A percentile compares a stretch with the other conserved stretches of the same genome.
Conservation (phyloP, 37 sponge, comb jelly and placozoan genomes). For the Diacarnus erythraeanus region DNA sequence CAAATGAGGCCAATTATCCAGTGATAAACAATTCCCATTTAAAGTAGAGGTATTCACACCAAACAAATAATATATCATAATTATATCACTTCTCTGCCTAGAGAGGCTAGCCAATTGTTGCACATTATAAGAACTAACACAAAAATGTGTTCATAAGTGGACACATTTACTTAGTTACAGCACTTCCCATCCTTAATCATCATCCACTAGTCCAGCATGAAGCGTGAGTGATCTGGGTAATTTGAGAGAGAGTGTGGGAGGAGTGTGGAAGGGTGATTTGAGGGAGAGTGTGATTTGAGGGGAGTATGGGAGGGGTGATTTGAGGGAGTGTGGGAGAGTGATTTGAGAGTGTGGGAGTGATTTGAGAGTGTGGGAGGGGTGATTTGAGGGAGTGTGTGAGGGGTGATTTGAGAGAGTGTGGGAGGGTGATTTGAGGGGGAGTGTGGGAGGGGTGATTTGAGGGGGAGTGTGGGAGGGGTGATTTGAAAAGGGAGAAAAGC, state of each 20-base stretch:
- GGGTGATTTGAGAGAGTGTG: background rate
- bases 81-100: too few species aligned
- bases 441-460: background rate
- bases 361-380: background rate
- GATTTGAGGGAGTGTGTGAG: background rate
- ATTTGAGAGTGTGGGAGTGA: background rate
- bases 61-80: too few species aligned
- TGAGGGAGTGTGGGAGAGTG: background rate
- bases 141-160: too few species aligned
- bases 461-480: constrained; percentile 4
- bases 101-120: too few species aligned
- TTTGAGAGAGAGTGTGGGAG: background rate
- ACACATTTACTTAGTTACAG: too few species aligned
- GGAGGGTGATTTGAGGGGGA: background rate
- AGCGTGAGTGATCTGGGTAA: too few species aligned
- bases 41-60: too few species aligned
- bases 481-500: background rate
- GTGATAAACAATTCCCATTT: too few species aligned
- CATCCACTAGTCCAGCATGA: too few species aligned
- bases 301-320: constrained; percentile 3
- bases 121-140: too few species aligned
- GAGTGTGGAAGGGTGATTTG: background rate
- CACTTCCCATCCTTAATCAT: too few species aligned
- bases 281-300: background rate
- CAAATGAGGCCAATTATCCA: too few species aligned